Conservation (phyloP, 2,888 invertebrate species). For the Drosophila prolongata region DNA sequence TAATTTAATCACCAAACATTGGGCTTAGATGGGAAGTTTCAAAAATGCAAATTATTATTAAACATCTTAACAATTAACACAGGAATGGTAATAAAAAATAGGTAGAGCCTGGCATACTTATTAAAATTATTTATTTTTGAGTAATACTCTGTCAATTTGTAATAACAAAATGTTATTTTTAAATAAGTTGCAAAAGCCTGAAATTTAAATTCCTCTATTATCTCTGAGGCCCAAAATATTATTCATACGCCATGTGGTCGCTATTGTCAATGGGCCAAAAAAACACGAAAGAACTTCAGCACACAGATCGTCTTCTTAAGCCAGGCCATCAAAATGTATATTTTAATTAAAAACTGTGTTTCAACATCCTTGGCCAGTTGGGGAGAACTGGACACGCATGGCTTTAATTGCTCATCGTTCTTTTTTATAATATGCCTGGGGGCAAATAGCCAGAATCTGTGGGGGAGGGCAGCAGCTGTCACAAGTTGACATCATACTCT, state of each 20-base stretch:
- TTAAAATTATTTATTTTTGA: too few relatives aligned
- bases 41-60: too few relatives aligned
- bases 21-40: too few relatives aligned
- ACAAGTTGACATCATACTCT: constrained; percentile 59
- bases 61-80: too few relatives aligned
- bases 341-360: constrained; percentile 65
- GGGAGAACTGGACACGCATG: constrained; percentile 60
- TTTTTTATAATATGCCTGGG: constrained; percentile 34
- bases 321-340: constrained; percentile 43
- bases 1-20: background rate
- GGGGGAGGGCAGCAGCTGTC: constrained; percentile 53
- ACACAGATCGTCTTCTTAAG: constrained; percentile 14
- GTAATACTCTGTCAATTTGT: too few relatives aligned
- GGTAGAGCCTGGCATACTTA: too few relatives aligned
- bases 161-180: background rate
- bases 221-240: constrained; percentile 3
- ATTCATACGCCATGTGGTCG: constrained; percentile 60
- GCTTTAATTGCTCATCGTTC: constrained; percentile 61
- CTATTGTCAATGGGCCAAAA: constrained; percentile 22
- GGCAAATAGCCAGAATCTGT: constrained; percentile 30
- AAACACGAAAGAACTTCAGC: constrained; percentile 3
- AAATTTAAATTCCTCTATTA: background rate
- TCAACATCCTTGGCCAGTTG: constrained; percentile 46
- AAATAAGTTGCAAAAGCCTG: background rate
- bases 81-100: too few relatives aligned